These are phyloP conservation scores for Toxonevra muliebris DNA, from an alignment of 2,888 invertebrate species.

Conservation along the genomic window DNA sequence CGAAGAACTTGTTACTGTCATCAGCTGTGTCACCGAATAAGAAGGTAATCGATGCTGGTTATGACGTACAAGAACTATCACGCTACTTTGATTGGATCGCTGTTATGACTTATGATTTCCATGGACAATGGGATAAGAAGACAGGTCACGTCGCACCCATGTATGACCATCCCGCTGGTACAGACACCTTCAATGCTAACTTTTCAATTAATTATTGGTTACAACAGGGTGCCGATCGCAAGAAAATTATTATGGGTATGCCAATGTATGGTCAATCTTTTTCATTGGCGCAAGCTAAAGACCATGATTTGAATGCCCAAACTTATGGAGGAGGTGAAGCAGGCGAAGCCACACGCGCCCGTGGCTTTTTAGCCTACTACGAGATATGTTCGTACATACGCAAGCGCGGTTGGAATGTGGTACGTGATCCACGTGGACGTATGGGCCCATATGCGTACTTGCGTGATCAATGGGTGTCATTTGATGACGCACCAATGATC, in stretches of 20 bases:
- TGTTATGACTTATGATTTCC: slow-evolving; percentile 91
- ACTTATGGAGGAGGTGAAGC: slow-evolving; percentile 90
- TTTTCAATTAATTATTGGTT: slow-evolving; percentile 91
- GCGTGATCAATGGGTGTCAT: slow-evolving; percentile 91
- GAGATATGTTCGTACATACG: slow-evolving; percentile 87
- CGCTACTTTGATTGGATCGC: slow-evolving; percentile 88
- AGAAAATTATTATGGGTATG: slow-evolving; percentile 85
- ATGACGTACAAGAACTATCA: slow-evolving; percentile 81
- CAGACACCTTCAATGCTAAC: slow-evolving; percentile 84
- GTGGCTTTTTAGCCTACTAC: slow-evolving; percentile 89
- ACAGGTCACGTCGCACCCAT: slow-evolving; percentile 92
- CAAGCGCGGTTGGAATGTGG: slow-evolving; percentile 79
- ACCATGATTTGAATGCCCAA: slow-evolving; percentile 77
- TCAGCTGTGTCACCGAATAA: slow-evolving; percentile 88
- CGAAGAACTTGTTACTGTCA: slow-evolving; percentile 77
- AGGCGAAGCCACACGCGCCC: slow-evolving; percentile 85
- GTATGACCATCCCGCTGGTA: slow-evolving; percentile 78
- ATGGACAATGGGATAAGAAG: slow-evolving; percentile 91
- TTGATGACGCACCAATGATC: slow-evolving; percentile 87
- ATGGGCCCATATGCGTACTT: slow-evolving; percentile 88
- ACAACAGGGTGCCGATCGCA: slow-evolving; percentile 78
- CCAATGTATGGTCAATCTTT: slow-evolving; percentile 92
- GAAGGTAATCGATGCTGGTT: slow-evolving; percentile 84
- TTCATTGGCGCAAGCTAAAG: slow-evolving; percentile 74
- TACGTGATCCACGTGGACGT: slow-evolving; percentile 79